Evolutionary conservation across 2,113 vertebrate genomes (phyloP).

Genomic region (Prunella himalayana): DNA sequence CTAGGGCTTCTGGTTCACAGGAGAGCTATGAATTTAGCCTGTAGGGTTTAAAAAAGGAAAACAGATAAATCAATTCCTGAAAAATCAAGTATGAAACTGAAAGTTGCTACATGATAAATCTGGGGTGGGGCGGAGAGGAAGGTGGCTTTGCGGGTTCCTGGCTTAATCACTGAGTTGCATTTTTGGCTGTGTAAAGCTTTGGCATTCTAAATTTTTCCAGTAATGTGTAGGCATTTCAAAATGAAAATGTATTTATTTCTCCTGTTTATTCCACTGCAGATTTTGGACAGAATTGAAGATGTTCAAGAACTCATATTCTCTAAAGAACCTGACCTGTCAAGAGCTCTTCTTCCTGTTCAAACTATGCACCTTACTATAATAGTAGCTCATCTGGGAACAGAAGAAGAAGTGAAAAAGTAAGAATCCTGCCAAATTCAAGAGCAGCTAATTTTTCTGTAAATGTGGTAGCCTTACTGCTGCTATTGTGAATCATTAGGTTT

Average conservation of each 20-base stretch:
- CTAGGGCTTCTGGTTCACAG: not conserved
- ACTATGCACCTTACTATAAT: constrained; percentile 28
- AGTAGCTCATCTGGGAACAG: constrained; percentile 15
- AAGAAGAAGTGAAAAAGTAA: constrained; percentile 58
- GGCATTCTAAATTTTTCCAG: not conserved
- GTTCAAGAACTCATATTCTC: constrained; percentile 34
- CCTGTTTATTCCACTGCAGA: constrained; percentile 7
- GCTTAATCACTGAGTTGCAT: not conserved
- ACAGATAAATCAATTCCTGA: not conserved
- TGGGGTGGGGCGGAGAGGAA: no score
- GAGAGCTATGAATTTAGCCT: not conserved
- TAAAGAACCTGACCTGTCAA: constrained; percentile 45
- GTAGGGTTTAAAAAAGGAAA: not conserved
- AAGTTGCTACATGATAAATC: not conserved
- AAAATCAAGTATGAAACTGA: not conserved
- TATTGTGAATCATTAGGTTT: not conserved
- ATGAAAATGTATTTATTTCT: not conserved
- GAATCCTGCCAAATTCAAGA: not conserved
- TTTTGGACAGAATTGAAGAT: constrained; percentile 63
- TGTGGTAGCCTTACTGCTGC: not conserved
- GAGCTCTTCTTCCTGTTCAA: constrained; percentile 32
- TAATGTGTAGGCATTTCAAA: not conserved
- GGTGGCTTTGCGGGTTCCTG: not conserved
- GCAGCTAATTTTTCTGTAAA: not conserved
- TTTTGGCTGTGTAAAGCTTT: not conserved